These are phyloP conservation scores for Austrofundulus limnaeus DNA, from an alignment of 2,113 vertebrate species.

Conservation along the genomic window DNA sequence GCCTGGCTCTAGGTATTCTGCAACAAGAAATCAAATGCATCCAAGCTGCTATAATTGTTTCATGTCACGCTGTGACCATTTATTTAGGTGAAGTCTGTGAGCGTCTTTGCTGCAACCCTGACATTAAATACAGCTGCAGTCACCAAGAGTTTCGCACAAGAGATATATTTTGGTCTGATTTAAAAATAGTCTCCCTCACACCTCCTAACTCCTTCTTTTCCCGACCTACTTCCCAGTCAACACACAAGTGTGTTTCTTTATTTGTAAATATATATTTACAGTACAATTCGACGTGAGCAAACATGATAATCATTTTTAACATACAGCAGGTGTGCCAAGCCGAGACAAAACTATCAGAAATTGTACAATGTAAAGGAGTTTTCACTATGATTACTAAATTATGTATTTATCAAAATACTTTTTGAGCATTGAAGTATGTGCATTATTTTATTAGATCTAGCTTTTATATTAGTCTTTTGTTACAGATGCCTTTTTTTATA, in stretches of 20 bases:
- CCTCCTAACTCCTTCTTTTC: conserved; percentile 18
- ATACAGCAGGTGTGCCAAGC: conserved; percentile 7
- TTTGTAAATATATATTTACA: conserved; percentile 1
- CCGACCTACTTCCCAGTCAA: conserved; percentile 12
- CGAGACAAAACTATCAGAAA: neutral
- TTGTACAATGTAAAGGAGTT: too few relatives aligned
- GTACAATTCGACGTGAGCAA: conserved; percentile 10
- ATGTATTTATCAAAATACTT: too few relatives aligned
- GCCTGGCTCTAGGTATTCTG: neutral
- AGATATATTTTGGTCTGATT: conserved; percentile 55
- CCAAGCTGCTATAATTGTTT: neutral
- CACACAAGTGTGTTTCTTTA: conserved; percentile 1
- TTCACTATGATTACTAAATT: too few relatives aligned
- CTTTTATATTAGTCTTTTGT: too few relatives aligned
- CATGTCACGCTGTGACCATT: conserved; percentile 7
- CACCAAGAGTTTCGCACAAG: conserved; percentile 31
- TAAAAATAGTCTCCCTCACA: conserved; percentile 60
- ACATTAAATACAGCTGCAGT: conserved; percentile 43
- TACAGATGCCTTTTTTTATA: too few relatives aligned
- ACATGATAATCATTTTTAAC: neutral
- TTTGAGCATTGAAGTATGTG: too few relatives aligned
- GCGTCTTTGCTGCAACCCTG: conserved; percentile 15
- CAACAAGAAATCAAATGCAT: too few relatives aligned
- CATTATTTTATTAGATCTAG: too few relatives aligned
- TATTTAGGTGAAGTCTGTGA: neutral